Conservation (phyloP, 1,140 invertebrate species). For the Araneus ventricosus region DNA sequence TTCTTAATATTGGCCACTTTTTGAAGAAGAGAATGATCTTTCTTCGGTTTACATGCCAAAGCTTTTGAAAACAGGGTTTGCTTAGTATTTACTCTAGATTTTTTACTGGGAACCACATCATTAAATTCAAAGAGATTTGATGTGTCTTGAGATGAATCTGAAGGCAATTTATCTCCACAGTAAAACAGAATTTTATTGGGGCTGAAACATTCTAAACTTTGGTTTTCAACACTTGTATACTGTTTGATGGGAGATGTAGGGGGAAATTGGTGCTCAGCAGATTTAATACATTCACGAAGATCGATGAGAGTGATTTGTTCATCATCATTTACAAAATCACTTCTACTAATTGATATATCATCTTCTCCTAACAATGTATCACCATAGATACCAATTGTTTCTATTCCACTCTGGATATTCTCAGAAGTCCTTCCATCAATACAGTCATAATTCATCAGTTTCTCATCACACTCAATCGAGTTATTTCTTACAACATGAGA, state of each 20-base stretch:
- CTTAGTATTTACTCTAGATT: conserved; percentile 2
- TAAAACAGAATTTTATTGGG: not conserved
- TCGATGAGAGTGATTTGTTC: not conserved
- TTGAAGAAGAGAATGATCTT: not conserved
- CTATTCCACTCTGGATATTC: too few relatives aligned
- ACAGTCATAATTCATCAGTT: too few relatives aligned
- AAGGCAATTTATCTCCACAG: not conserved
- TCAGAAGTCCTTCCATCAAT: too few relatives aligned
- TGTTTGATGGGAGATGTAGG: not conserved
- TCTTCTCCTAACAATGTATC: not conserved
- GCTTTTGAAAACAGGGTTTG: conserved; percentile 38
- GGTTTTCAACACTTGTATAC: not conserved
- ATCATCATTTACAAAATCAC: not conserved
- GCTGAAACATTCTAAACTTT: not conserved
- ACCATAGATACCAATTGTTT: too few relatives aligned
- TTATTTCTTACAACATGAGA: not conserved
- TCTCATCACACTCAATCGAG: too few relatives aligned
- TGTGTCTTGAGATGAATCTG: not conserved
- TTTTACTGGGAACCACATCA: not conserved
- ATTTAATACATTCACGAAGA: not conserved
- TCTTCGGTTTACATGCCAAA: conserved; percentile 32
- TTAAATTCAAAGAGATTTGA: not conserved
- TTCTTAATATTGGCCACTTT: conserved; percentile 5
- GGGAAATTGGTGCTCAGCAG: not conserved
- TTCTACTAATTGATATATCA: not conserved